Percentiles rank a stretch among this genome's conserved stretches.
phyloP scores from a whole-genome alignment of 2,888 invertebrate genomes.

The Ichneumon xanthorius region DNA sequence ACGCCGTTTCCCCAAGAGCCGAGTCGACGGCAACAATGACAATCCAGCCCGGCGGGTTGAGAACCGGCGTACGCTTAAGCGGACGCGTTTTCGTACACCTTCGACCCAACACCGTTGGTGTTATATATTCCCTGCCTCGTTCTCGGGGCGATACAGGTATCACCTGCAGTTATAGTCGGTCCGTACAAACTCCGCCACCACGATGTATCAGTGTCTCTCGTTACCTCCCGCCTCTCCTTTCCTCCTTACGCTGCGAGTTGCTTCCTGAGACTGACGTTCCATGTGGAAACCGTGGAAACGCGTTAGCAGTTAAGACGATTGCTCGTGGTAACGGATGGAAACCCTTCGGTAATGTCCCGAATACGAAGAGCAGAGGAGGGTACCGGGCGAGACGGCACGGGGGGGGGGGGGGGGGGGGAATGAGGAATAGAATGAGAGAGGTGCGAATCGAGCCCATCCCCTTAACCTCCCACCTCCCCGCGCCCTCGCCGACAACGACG shows the following conservation, averaged over 20 bases:
- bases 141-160: neutral
- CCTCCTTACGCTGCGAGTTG: constrained; percentile 1
- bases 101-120: neutral
- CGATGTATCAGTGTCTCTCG: constrained; percentile 13
- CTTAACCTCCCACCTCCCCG: constrained; percentile 1
- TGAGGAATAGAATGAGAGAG: constrained; percentile 33
- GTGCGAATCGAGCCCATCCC: constrained; percentile 23
- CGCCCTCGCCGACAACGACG: constrained; percentile 24
- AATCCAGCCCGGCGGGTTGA: constrained; percentile 52
- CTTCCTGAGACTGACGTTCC: constrained; percentile 72
- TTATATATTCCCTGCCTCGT: neutral
- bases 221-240: neutral
- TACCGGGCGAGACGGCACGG: neutral
- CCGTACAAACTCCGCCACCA: constrained; percentile 13
- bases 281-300: constrained; percentile 75
- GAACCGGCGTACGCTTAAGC: constrained; percentile 2
- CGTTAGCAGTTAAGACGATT: constrained; percentile 74
- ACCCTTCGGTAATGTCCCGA: constrained; percentile 44
- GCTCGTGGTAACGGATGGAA: constrained; percentile 69
- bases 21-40: constrained; percentile 57
- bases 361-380: constrained; percentile 9
- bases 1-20: constrained; percentile 3
- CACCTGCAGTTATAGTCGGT: neutral
- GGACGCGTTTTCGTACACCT: neutral
- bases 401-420: neutral